Evolutionary conservation across 2,797 vertebrate genomes (phyloP).

Genomic region (Avahi laniger): DNA sequence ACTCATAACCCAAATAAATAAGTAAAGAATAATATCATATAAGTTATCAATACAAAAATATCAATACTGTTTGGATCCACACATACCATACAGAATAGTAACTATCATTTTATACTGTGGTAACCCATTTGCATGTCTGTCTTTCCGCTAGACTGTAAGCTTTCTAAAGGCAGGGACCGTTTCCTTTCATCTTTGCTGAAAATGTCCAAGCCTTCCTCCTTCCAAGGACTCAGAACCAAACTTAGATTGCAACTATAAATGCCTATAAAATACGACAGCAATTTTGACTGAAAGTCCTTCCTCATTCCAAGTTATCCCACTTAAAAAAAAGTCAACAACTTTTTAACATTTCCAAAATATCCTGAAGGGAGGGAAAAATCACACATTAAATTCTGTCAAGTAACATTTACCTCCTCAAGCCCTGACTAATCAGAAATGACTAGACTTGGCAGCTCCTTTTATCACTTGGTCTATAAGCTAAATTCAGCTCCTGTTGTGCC

Average conservation of each 20-base stretch:
- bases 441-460: conserved; percentile 35
- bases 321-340: background rate
- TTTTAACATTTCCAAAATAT: conserved; percentile 66
- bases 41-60: background rate
- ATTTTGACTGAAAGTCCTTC: background rate
- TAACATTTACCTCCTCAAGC: conserved; percentile 52
- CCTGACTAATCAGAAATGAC: conserved; percentile 62
- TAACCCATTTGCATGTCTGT: background rate
- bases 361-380: background rate
- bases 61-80: background rate
- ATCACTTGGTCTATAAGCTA: conserved; percentile 45
- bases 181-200: background rate
- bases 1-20: background rate
- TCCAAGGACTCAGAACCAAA: background rate
- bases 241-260: conserved; percentile 28
- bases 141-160: background rate
- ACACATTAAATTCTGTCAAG: conserved; percentile 58
- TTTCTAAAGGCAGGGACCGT: background rate
- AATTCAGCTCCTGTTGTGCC: conserved; percentile 59
- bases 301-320: conserved; percentile 10
- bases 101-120: background rate
- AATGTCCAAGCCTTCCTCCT: background rate
- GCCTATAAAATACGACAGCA: background rate
- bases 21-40: background rate
- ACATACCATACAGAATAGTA: background rate